Evolutionary conservation across 2,888 invertebrate species (phyloP).

Genomic region (Parascotia fuliginaria): DNA sequence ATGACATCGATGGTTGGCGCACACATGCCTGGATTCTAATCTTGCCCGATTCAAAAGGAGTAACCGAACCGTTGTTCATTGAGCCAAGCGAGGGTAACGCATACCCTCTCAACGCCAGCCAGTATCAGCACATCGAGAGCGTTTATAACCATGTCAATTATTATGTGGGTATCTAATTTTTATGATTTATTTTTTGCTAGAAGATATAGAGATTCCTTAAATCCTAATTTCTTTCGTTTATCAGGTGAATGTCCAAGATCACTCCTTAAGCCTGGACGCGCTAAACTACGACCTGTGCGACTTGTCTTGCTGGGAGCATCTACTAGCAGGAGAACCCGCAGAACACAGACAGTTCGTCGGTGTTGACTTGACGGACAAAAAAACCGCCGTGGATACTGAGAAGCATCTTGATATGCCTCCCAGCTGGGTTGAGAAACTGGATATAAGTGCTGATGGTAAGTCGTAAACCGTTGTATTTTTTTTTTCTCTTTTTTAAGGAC

Average conservation of each 20-base stretch:
- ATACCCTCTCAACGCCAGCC: slow-evolving; percentile 82
- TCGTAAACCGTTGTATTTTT: too few relatives aligned
- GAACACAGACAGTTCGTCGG: slow-evolving; percentile 81
- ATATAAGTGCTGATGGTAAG: slow-evolving; percentile 85
- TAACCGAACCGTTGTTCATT: slow-evolving; percentile 90
- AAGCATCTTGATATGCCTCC: slow-evolving; percentile 92
- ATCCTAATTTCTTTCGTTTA: not conserved
- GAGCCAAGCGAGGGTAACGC: slow-evolving; percentile 93
- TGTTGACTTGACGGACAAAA: slow-evolving; percentile 70
- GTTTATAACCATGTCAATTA: slow-evolving; percentile 95
- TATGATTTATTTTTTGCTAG: too few relatives aligned
- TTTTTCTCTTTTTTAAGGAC: too few relatives aligned
- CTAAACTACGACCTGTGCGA: slow-evolving; percentile 88
- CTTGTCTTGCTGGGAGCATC: slow-evolving; percentile 89
- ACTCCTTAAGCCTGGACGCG: slow-evolving; percentile 73
- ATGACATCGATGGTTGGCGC: slow-evolving; percentile 88
- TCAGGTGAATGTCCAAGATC: slow-evolving; percentile 78
- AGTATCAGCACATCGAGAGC: slow-evolving; percentile 92
- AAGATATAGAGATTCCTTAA: too few relatives aligned
- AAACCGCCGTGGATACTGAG: slow-evolving; percentile 81
- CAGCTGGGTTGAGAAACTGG: slow-evolving; percentile 90
- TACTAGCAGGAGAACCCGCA: slow-evolving; percentile 89
- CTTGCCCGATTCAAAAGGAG: slow-evolving; percentile 83
- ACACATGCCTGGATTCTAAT: slow-evolving; percentile 95
- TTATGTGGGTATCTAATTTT: slow-evolving; percentile 83